These are phyloP conservation scores for Bungarus multicinctus DNA, from an alignment of 2,113 vertebrate species.

Conservation along the genomic window DNA sequence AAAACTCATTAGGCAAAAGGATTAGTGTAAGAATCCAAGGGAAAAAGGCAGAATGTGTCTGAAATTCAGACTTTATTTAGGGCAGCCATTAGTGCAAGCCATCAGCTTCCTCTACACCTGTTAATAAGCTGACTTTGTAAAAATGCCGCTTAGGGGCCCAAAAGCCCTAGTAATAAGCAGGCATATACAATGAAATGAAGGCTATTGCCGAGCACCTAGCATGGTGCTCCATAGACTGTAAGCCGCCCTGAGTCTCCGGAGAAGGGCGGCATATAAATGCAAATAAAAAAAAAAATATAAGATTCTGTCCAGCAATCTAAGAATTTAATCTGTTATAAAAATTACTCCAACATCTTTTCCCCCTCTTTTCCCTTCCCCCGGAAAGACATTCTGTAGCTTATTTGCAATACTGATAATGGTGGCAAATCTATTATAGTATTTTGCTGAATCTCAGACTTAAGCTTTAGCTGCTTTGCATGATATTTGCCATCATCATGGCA, in stretches of 20 bases:
- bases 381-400: background rate
- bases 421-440: background rate
- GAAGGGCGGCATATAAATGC: too few species aligned
- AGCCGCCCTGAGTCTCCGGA: too few species aligned
- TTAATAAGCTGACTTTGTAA: too few species aligned
- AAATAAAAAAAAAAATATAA: too few species aligned
- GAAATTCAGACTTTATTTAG: background rate
- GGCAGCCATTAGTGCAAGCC: background rate
- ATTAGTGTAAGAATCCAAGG: background rate
- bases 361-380: background rate
- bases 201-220: too few species aligned
- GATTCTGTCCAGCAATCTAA: background rate
- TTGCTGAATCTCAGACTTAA: background rate
- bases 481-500: background rate
- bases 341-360: background rate
- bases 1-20: background rate
- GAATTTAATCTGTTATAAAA: background rate
- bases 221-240: too few species aligned
- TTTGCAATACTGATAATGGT: background rate
- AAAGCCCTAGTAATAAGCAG: too few species aligned
- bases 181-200: too few species aligned
- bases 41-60: background rate
- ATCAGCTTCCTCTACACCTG: background rate
- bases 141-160: too few species aligned
- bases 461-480: background rate